Evolutionary conservation across 2,113 vertebrate genomes (phyloP).

Genomic region (Crocuta crocuta): DNA sequence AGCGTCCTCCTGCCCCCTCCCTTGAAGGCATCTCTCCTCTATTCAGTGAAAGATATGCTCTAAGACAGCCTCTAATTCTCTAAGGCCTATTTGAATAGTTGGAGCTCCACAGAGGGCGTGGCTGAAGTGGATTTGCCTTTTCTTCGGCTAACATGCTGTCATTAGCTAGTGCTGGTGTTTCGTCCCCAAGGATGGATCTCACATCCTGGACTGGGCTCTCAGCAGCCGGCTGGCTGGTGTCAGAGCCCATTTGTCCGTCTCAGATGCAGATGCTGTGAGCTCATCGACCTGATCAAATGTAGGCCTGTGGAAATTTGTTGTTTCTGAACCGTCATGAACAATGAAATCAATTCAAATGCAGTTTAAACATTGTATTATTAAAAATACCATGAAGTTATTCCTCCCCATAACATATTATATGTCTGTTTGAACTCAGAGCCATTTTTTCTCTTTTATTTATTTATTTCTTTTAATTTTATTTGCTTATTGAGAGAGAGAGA

Average conservation of each 20-base stretch:
- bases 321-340: neutral
- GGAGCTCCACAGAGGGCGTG: neutral
- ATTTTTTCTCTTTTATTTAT: neutral
- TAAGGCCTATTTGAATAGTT: neutral
- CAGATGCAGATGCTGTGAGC: neutral
- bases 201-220: neutral
- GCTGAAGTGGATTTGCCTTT: neutral
- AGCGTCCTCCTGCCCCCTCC: accelerated
- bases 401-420: accelerated
- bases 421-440: neutral
- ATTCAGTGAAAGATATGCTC: neutral
- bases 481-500: too few relatives aligned
- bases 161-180: accelerated
- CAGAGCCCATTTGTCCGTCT: neutral
- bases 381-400: neutral
- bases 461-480: too few relatives aligned
- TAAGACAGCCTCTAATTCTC: neutral
- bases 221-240: neutral
- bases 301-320: neutral
- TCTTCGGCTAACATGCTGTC: neutral
- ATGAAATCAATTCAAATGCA: neutral
- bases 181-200: neutral
- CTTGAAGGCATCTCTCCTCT: neutral
- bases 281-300: neutral
- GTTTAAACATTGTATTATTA: neutral